Percentiles rank a stretch among this genome's conserved stretches.
Evolutionary conservation across 2,797 vertebrate genomes (phyloP).

Genomic region (Chelon labrosus): DNA sequence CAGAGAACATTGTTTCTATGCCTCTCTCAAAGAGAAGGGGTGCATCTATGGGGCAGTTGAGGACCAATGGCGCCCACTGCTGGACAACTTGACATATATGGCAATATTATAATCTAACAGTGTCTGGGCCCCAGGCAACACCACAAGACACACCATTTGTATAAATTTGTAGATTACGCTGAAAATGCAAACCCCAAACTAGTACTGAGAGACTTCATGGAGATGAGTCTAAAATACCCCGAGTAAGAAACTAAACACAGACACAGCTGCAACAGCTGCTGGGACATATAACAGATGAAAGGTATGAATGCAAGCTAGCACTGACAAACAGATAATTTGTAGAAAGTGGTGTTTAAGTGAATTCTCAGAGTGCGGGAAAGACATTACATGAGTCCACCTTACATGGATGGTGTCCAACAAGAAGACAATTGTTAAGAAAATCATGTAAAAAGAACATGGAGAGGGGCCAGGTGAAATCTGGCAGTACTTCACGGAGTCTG

Average conservation of each 20-base stretch:
- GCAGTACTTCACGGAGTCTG: no score
- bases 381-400: not conserved
- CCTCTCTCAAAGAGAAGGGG: not conserved
- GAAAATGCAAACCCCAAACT: no score
- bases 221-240: not conserved
- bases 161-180: not conserved
- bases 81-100: conserved; percentile 28
- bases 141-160: not conserved
- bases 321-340: not conserved
- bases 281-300: not conserved
- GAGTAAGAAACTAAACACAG: not conserved
- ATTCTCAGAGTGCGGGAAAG: not conserved
- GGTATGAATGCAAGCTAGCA: not conserved
- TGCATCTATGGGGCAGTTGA: not conserved
- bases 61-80: conserved; percentile 48
- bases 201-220: not conserved
- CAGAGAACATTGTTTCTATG: not conserved
- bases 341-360: not conserved
- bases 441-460: not conserved
- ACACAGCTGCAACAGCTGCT: not conserved
- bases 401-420: not conserved
- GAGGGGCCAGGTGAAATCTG: not conserved
- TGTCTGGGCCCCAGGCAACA: not conserved
- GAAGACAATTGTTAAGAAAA: accelerated
- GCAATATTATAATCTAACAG: not conserved